A percentile compares a stretch with the other conserved stretches of the same genome.
phyloP scores from a whole-genome alignment of 2,797 vertebrate genomes.

The Acrossocheilus fasciatus region DNA sequence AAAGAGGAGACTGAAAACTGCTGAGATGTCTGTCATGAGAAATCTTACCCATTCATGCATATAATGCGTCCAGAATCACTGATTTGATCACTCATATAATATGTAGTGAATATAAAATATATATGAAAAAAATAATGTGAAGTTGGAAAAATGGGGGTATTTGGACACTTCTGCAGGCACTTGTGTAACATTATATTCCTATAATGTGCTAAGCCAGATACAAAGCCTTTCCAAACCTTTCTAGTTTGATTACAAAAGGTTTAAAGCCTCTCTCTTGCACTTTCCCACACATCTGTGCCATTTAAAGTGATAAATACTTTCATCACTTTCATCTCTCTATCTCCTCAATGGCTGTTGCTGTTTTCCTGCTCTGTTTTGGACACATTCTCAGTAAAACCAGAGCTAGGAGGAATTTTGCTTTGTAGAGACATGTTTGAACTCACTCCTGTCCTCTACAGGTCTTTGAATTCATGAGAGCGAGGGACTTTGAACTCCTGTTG shows the following conservation, averaged over 20 bases:
- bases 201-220: not conserved
- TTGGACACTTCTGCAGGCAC: not conserved
- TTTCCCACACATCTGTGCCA: constrained; percentile 50
- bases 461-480: constrained; percentile 14
- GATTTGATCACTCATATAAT: not conserved
- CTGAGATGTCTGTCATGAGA: not conserved
- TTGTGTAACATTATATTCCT: not conserved
- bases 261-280: not conserved
- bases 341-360: constrained; percentile 71
- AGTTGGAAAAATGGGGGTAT: not conserved
- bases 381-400: constrained; percentile 70
- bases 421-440: constrained; percentile 54
- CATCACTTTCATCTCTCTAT: constrained; percentile 62
- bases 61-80: not conserved
- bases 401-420: constrained; percentile 53
- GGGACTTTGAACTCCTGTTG: constrained; percentile 15
- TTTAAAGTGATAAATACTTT: constrained; percentile 75
- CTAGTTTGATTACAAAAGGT: not conserved
- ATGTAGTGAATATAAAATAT: not conserved
- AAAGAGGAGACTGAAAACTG: not conserved
- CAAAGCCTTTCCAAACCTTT: not conserved
- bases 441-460: constrained; percentile 15
- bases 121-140: not conserved
- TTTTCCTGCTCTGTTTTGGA: constrained; percentile 71
- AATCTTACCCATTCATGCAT: not conserved